Evolutionary conservation across 2,797 vertebrate species (phyloP).

Genomic region (Adrianichthys oophorus): DNA sequence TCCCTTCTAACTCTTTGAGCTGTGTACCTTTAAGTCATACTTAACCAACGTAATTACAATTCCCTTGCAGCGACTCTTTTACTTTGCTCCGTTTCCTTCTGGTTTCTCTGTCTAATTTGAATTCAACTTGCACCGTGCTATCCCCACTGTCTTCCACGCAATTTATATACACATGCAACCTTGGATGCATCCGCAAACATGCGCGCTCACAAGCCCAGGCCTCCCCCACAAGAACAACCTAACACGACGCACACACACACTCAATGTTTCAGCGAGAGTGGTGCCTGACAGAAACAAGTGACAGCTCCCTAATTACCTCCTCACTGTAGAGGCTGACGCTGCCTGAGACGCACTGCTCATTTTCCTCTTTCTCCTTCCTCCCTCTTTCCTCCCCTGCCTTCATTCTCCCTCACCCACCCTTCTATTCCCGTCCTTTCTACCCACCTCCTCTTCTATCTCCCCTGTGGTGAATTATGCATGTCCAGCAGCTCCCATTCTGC

Average conservation of each 20-base stretch:
- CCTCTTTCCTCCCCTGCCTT: conserved; percentile 49
- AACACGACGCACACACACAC: conserved; percentile 44
- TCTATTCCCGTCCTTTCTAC: conserved; percentile 85
- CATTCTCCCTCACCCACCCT: conserved; percentile 69
- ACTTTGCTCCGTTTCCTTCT: conserved; percentile 62
- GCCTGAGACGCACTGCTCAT: conserved; percentile 94
- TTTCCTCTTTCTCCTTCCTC: conserved; percentile 79
- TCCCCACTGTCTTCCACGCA: conserved; percentile 54
- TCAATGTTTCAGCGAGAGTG: conserved; percentile 90
- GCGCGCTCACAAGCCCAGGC: conserved; percentile 50
- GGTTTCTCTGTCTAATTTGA: conserved; percentile 68
- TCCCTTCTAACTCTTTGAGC: conserved; percentile 53
- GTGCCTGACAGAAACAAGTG: conserved; percentile 97
- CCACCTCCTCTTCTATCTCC: conserved; percentile 78
- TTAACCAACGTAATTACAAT: conserved; percentile 66
- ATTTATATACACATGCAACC: conserved; percentile 70
- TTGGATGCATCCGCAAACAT: conserved; percentile 63
- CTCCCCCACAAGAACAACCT: conserved; percentile 66
- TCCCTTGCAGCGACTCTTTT: conserved; percentile 56
- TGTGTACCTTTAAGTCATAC: conserved; percentile 49
- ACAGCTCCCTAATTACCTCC: conserved; percentile 99
- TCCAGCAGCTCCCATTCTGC: conserved; percentile 87
- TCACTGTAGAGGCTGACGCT: conserved; percentile 94
- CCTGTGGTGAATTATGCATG: conserved; percentile 96
- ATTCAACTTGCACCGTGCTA: conserved; percentile 55